These are phyloP conservation scores for Steinernema carpocapsae DNA, from an alignment of 2,888 invertebrate species.

Conservation along the genomic window DNA sequence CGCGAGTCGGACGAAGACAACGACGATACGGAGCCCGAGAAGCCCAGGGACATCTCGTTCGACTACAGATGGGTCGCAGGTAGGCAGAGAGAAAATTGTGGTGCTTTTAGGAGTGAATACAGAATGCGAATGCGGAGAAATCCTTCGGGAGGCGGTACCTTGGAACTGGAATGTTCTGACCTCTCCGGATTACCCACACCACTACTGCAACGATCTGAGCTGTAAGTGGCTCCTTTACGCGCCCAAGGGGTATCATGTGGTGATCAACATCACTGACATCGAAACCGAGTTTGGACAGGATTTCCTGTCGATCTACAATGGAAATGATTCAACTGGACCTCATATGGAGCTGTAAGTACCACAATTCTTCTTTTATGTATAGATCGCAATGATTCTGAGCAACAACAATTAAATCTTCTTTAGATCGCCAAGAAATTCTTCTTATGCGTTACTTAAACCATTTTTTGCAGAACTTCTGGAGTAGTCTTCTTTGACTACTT, in stretches of 20 bases:
- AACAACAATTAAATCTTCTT: background rate
- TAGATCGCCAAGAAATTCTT: no score
- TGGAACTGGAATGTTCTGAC: constrained; percentile 41
- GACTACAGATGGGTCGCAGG: constrained; percentile 39
- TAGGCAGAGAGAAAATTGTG: constrained; percentile 2
- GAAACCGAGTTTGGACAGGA: constrained; percentile 43
- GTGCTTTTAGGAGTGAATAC: background rate
- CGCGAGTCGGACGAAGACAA: constrained; percentile 36
- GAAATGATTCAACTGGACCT: constrained; percentile 39
- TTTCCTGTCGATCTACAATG: constrained; percentile 44
- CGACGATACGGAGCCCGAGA: background rate
- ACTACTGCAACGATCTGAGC: constrained; percentile 36
- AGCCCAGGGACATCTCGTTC: constrained; percentile 24
- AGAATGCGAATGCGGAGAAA: constrained; percentile 41
- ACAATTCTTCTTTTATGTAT: background rate
- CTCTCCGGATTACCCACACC: constrained; percentile 16
- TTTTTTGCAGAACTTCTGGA: constrained; percentile 45
- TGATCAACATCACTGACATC: constrained; percentile 42
- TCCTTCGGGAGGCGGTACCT: constrained; percentile 29
- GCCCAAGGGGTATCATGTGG: constrained; percentile 35
- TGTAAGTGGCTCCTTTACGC: constrained; percentile 43
- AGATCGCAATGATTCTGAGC: no score
- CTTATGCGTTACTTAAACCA: no score
- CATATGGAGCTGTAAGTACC: constrained; percentile 41
- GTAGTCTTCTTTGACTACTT: constrained; percentile 36